Conservation (phyloP, 1,140 invertebrate species). For the Tetragnatha versicolor region DNA sequence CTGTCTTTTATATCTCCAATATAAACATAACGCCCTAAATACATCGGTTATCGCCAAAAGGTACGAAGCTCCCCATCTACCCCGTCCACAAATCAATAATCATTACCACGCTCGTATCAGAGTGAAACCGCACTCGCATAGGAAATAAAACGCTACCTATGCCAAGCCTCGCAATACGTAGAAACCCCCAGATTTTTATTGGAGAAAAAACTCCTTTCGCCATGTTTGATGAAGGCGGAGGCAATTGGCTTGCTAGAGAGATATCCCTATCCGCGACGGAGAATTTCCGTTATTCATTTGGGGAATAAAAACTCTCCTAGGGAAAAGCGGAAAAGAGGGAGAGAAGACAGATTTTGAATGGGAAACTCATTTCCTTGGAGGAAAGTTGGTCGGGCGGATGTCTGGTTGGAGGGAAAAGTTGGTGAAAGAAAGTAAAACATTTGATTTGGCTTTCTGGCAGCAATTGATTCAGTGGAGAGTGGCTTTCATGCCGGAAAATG, state of each 20-base stretch:
- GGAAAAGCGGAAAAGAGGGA: neutral
- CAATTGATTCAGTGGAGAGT: neutral
- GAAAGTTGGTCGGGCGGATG: conserved; percentile 1
- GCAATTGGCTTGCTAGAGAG: neutral
- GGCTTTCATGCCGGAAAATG: neutral
- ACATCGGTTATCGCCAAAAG: no score
- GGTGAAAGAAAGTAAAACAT: neutral
- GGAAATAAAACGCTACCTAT: no score
- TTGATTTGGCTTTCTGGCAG: neutral
- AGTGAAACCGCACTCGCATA: no score
- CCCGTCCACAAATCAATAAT: no score
- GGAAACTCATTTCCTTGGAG: neutral
- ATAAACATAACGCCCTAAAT: no score
- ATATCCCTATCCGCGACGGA: neutral
- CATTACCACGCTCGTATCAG: no score
- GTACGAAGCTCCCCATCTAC: no score
- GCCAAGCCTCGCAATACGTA: no score
- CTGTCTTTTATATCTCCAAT: no score
- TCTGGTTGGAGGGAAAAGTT: neutral
- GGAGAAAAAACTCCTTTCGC: neutral
- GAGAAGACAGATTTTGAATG: neutral
- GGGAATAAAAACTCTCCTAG: neutral
- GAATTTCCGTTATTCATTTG: neutral
- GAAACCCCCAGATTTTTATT: no score
- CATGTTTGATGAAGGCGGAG: neutral